Evolutionary conservation across 2,888 invertebrate genomes (phyloP), one percentile per base, ranked within the genome.

Genomic region (Lithophane ornitopus): DNA sequence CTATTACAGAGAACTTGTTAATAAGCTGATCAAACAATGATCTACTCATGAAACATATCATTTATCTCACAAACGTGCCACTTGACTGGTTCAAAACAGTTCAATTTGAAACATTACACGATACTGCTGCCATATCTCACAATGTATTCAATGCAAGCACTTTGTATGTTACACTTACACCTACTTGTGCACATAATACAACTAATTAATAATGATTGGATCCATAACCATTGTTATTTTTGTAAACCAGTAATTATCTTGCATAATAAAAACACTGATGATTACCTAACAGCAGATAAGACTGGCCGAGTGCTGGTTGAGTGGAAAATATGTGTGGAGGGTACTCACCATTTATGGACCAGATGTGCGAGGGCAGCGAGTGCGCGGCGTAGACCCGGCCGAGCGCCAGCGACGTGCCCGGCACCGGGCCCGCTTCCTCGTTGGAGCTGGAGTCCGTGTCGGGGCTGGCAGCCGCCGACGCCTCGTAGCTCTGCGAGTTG

Each of bases 291-390:
- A 72, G 22, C 39, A 71, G 65, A 74, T 78, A 74, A 85, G 61
- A 76, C 62, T 70, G 28, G 3, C 28, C 44, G 34, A n/a, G 44
- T 56, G 74, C 19, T 49, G 19, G n/a, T 54, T 26, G 22, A 71
- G 3, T 46, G 16, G n/a, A 61, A 65, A 58, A 59, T 46, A 59
- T 22, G 16, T 46, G 19, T n/a, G 39, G 9, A 56, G 41, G 44
- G 65, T 34, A 93, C 98, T 97, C 94, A 98, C 98, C 98, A 95
- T 99, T 98, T 90, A 98, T 97, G 89, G 98, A 98, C 98, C 98
- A 98, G 97, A 99, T 98, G 96, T 98, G 98, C 89, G 98, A 98
- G 92, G 98, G 98, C 96, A 98, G 97, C 90, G 98, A 98, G 94
- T 98, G 98, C 89, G 98, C 98, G 80, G 98, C 98, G 92, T 98